A percentile compares a stretch with the other conserved stretches of the same genome.
These are phyloP conservation scores for Xyrauchen texanus DNA, from an alignment of 2,113 vertebrate species.

Conservation along the genomic window DNA sequence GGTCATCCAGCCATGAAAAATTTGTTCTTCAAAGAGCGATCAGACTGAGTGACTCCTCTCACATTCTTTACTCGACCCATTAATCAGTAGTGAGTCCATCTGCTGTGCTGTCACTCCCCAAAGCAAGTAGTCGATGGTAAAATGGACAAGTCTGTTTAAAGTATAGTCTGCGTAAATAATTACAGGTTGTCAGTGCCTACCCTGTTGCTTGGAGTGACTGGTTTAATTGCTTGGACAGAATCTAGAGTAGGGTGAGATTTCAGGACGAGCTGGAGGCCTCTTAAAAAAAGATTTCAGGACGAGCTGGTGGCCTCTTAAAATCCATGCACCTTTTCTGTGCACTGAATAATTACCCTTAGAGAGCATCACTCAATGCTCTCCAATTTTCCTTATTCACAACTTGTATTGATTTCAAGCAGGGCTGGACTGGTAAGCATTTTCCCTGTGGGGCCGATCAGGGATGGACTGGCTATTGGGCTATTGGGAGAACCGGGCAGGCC, in stretches of 20 bases:
- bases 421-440: too few species aligned
- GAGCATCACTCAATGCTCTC: too few species aligned
- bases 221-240: constrained; percentile 65
- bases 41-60: constrained; percentile 43
- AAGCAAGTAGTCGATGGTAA: constrained; percentile 56
- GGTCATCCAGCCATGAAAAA: constrained; percentile 42
- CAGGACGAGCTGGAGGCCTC: constrained; percentile 11
- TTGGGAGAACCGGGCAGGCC: too few species aligned
- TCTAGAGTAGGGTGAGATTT: constrained; percentile 55
- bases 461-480: too few species aligned
- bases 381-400: too few species aligned
- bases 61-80: constrained; percentile 44
- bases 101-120: constrained; percentile 29
- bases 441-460: too few species aligned
- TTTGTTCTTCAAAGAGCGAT: constrained; percentile 41
- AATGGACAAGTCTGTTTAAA: constrained; percentile 62
- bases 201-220: constrained; percentile 57
- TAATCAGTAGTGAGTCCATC: constrained; percentile 55
- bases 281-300: constrained; percentile 40
- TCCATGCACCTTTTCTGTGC: too few species aligned
- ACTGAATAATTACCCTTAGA: too few species aligned
- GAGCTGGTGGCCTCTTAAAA: too few species aligned
- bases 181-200: constrained; percentile 65
- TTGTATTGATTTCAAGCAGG: too few species aligned
- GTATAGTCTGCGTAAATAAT: constrained; percentile 67